Conservation (phyloP, 2,797 vertebrate genomes). For the Darevskia nairensis region DNA sequence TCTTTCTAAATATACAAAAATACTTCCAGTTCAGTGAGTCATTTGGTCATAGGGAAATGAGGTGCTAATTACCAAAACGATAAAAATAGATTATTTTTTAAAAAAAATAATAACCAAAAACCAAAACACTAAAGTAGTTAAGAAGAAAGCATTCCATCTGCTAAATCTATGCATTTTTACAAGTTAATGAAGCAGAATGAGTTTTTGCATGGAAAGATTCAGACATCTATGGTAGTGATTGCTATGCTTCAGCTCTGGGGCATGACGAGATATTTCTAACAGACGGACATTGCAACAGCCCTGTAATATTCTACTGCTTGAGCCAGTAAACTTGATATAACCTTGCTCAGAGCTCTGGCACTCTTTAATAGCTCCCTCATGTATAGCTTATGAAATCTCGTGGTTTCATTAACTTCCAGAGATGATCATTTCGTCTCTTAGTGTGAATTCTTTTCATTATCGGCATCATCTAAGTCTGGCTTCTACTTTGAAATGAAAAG, state of each 20-base stretch:
- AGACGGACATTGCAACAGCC: not conserved
- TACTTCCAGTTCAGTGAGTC: not conserved
- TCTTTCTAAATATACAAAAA: not conserved
- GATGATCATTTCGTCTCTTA: not conserved
- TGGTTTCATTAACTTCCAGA: not conserved
- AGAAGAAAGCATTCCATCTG: not conserved
- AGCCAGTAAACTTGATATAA: not conserved
- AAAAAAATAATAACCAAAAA: too few relatives aligned
- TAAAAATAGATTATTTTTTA: not conserved
- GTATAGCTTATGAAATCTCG: not conserved
- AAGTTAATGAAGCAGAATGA: not conserved
- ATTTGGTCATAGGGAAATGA: not conserved
- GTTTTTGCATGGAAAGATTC: not conserved
- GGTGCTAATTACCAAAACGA: not conserved
- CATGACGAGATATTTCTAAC: not conserved
- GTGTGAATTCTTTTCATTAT: not conserved
- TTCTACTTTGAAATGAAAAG: not conserved
- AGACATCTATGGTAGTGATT: not conserved
- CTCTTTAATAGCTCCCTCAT: not conserved
- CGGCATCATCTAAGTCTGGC: not conserved
- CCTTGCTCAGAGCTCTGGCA: slow-evolving; percentile 1
- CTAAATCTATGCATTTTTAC: not conserved
- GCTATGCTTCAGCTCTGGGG: not conserved
- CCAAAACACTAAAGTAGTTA: not conserved
- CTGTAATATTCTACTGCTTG: not conserved